These are phyloP conservation scores for Ctenoplectra terminalis DNA, from an alignment of 1,140 invertebrate genomes.

Conservation along the genomic window DNA sequence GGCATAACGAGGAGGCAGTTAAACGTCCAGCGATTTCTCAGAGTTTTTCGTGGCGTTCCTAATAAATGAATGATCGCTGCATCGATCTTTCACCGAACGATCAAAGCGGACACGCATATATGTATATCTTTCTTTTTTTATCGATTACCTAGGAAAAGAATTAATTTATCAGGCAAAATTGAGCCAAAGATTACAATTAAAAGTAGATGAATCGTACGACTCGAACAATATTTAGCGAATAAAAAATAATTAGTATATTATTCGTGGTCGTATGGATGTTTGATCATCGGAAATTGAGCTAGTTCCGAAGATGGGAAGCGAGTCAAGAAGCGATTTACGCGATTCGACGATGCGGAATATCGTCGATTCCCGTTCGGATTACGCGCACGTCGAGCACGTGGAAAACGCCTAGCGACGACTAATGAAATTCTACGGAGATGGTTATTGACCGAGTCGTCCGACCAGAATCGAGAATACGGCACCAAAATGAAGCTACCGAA, in stretches of 20 bases:
- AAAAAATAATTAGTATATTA: constrained; percentile 10
- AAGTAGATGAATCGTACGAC: no score
- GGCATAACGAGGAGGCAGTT: constrained; percentile 3
- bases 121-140: no score
- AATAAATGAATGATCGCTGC: neutral
- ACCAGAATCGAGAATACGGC: constrained; percentile 5
- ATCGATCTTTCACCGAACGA: neutral
- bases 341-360: constrained; percentile 38
- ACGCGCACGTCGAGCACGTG: constrained; percentile 26
- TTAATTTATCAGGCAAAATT: no score
- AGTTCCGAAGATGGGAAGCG: neutral
- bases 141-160: no score
- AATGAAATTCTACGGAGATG: constrained; percentile 58
- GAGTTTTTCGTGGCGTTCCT: neutral
- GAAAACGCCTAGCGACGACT: constrained; percentile 29
- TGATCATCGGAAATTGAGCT: constrained; percentile 19
- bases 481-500: neutral
- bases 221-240: no score
- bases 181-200: no score
- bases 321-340: constrained; percentile 48
- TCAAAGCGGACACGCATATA: no score
- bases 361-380: constrained; percentile 43
- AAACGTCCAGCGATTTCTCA: neutral
- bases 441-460: constrained; percentile 46
- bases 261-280: neutral